Base-by-base conservation (phyloP, 2,113 vertebrate genomes). In the Gadus macrocephalus region DNA sequence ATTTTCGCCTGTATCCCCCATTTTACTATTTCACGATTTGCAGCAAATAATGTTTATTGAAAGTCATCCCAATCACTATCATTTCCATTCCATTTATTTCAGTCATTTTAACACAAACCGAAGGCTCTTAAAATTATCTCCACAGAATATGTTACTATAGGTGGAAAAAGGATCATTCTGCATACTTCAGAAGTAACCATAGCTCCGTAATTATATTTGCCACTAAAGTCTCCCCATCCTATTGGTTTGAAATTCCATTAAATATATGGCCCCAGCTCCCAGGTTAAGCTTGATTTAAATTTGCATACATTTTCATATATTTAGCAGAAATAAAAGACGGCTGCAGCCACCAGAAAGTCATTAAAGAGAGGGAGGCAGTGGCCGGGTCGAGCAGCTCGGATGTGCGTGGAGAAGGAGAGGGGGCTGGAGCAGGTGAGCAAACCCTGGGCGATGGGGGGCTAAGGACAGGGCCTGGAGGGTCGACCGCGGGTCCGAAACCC, bases 221-320 rank as follows among this genome's bases (percentile, higher is more conserved):
- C 91, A 92, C 93, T 92, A 91, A 91, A 91, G 91, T 83, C 90
- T 87, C 85, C 84, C 93, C 87, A 87, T 83, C 93, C 96, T 95
- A 95, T 95, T 96, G 95, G 94, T 95, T 94, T 94, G 93, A 96
- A 94, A 96, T 96, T 94, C 94, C 94, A 95, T 96, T 95, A 96
- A 96, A 96, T 95, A 94, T 95, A 96, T 96, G 94, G 93, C 93
- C 88, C 89, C 88, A 91, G 93, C 94, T 94, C 91, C 93, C 93
- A 96, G 93, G 94, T 97, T 97, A 96, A 96, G 95, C 94, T 96
- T 96, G 95, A 97, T 95, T 98, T 96, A 96, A 96, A 98, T 98
- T 98, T 96, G 96, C 96, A 98, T 98, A 97, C 94, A 98, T 98
- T 98, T 97, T 98, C 96, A 98, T 98, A 95, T 94, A 95, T 98